Evolutionary conservation across 2,113 vertebrate genomes (phyloP), one percentile per base, ranked within the genome.

Genomic region (Charadrius vociferus): DNA sequence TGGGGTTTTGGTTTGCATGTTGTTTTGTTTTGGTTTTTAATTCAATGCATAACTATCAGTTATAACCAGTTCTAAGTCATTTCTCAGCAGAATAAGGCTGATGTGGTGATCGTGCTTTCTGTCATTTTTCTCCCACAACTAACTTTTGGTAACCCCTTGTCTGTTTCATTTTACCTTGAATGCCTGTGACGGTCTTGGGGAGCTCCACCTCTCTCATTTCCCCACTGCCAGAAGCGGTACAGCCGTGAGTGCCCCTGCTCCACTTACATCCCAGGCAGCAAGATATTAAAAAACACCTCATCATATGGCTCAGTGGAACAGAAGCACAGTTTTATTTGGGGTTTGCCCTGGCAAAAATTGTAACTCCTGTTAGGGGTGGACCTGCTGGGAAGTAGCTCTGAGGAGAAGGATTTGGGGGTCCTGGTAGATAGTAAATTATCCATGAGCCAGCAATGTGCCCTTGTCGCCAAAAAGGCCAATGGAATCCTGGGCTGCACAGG

Each of bases 291-390:
- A 20, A 32, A 8, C 1, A 4, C 34, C 12, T 49, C 23, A 1
- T 12, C 9, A 0, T 0, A 1, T 45, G 13, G 49, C 37, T 58
- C 29, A 1, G 10, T 1, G 12, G 41, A 32, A 5, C 3, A 0
- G 8, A 20, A 2, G 29, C 13, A 36, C 1, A 12, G 3, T 12
- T 20, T 24, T 5, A 3, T 9, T 6, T 3, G 10, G 41, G 8
- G 16, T 6, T 63, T 9, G 14, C 7, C 23, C 14, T 16, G 16
- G 36, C 19, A 12, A 0, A 29, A 30, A 8, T 2, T 12, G 4
- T 45, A 37, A 45, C 41, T 17, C 19, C 41, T n/a, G n/a, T n/a
- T n/a, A n/a, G n/a, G n/a, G n/a, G n/a, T n/a, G n/a, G n/a, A n/a
- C n/a, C n/a, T n/a, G n/a, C n/a, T n/a, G n/a, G n/a, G n/a, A n/a